Base-by-base conservation (phyloP, 2,888 invertebrate genomes). In the Eumerus sabulonum region DNA sequence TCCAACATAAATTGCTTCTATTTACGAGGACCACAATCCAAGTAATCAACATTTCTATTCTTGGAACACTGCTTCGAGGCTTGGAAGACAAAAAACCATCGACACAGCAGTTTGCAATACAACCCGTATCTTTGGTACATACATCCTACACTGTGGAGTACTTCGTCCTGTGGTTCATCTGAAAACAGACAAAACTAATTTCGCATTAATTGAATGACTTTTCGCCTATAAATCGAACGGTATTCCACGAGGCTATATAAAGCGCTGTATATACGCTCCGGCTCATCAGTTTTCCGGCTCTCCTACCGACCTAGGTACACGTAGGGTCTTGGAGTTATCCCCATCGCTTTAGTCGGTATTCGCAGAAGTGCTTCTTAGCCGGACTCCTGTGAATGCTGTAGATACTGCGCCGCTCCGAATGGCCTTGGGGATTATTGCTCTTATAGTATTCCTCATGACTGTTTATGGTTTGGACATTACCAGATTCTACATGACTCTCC, bases 161-260 rank as follows among this genome's bases (percentile, higher is more conserved):
- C 27, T 7, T 27, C 7, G 27, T 27, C 27, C 27, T 27, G n/a
- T 27, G 27, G 27, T 62, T 42, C 54, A 35, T 62, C 35, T 38
- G 54, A 60, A 54, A 70, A 70, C 54, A 70, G 47, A 62, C 60
- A 16, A 38, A 60, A 62, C 62, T 70, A 70, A 62, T 48, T 70
- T 70, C 70, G 14, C 54, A 70, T 70, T 70, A 62, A 54, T 62
- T 54, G 62, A 70, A 70, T 54, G 70, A 70, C 62, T 70, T 62
- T 70, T 70, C 62, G 62, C 60, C 70, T 62, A 70, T 70, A 70
- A 70, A 70, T 70, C 60, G 60, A 27, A 48, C 27, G 35, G 18
- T 54, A 70, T 35, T 47, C 40, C 53, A 48, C 54, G 54, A 54
- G 47, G 47, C 51, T 18, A 51, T 51, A 47, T 40, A 38, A 27